phyloP scores from a whole-genome alignment of 2,888 invertebrate genomes.

The Gnatocerus cornutus region DNA sequence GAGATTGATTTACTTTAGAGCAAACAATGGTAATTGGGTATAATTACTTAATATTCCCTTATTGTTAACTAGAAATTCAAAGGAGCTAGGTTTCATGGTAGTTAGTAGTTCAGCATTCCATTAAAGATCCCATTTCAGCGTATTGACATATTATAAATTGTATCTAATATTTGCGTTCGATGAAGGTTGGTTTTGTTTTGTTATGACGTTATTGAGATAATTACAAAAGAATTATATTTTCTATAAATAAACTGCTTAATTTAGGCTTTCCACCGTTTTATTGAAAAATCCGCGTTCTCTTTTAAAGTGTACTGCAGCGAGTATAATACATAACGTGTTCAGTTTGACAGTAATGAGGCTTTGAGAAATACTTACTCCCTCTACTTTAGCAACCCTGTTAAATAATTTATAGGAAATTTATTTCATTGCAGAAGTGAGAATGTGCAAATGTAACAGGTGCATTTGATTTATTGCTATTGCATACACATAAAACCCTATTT shows the following conservation, averaged over 20 bases:
- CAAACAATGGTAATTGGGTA: slow-evolving; percentile 23
- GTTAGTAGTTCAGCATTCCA: slow-evolving; percentile 26
- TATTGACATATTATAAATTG: slow-evolving; percentile 25
- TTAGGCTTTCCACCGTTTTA: too few relatives aligned
- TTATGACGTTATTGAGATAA: slow-evolving; percentile 7
- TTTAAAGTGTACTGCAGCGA: too few relatives aligned
- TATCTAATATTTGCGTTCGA: slow-evolving; percentile 8
- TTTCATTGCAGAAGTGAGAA: slow-evolving; percentile 8
- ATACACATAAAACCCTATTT: slow-evolving; percentile 10
- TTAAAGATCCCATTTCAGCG: slow-evolving; percentile 24
- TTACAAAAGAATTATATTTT: not conserved
- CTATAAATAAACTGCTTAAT: not conserved
- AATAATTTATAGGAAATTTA: slow-evolving; percentile 16
- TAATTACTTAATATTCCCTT: slow-evolving; percentile 22
- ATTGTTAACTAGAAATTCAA: slow-evolving; percentile 21
- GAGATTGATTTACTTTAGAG: not conserved
- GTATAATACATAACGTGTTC: not conserved
- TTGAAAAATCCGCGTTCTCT: too few relatives aligned
- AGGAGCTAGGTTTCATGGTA: slow-evolving; percentile 22
- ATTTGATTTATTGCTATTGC: slow-evolving; percentile 25
- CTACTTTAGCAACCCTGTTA: slow-evolving; percentile 9
- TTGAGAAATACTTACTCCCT: slow-evolving; percentile 9
- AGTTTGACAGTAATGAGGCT: not conserved
- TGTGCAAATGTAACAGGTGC: slow-evolving; percentile 30
- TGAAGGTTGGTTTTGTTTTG: not conserved